phyloP scores from a whole-genome alignment of 2,113 vertebrate genomes.

The Oreochromis niloticus region DNA sequence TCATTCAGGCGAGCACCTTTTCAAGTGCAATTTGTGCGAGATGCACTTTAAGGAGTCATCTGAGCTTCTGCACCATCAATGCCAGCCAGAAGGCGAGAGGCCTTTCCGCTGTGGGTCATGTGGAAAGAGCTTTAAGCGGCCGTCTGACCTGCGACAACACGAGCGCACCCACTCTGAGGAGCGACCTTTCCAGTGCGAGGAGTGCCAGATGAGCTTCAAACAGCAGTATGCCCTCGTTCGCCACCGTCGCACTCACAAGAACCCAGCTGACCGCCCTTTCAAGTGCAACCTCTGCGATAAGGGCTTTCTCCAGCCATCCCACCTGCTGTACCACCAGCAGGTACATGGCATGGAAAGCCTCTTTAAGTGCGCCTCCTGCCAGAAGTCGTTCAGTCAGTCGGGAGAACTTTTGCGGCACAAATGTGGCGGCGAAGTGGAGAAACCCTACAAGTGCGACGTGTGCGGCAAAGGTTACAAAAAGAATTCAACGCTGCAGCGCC shows the following conservation, averaged over 20 bases:
- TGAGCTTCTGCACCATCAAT: slow-evolving; percentile 92
- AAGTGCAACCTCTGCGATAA: slow-evolving; percentile 95
- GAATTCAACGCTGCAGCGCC: slow-evolving; percentile 89
- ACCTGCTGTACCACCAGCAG: slow-evolving; percentile 92
- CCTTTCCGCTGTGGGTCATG: slow-evolving; percentile 90
- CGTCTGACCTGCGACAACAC: slow-evolving; percentile 91
- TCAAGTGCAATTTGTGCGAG: slow-evolving; percentile 93
- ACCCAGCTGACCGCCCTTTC: slow-evolving; percentile 75
- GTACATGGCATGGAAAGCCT: slow-evolving; percentile 91
- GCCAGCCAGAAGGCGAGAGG: slow-evolving; percentile 86
- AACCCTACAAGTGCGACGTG: slow-evolving; percentile 90
- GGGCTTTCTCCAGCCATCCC: slow-evolving; percentile 89
- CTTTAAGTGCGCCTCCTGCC: slow-evolving; percentile 93
- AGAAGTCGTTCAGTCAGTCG: slow-evolving; percentile 94
- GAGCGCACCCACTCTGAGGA: slow-evolving; percentile 94
- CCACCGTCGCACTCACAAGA: slow-evolving; percentile 91
- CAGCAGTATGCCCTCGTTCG: slow-evolving; percentile 93
- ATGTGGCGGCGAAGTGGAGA: slow-evolving; percentile 81
- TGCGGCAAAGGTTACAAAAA: slow-evolving; percentile 96
- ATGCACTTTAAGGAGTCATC: slow-evolving; percentile 95
- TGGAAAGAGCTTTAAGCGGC: slow-evolving; percentile 90
- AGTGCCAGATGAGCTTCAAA: slow-evolving; percentile 98
- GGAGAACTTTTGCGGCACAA: slow-evolving; percentile 91
- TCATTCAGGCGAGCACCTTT: slow-evolving; percentile 90
- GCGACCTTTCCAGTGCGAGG: slow-evolving; percentile 93